Percentiles rank a stretch among this genome's conserved stretches.
phyloP scores from a whole-genome alignment of 2,888 invertebrate species.

The Macrophya alboannulata region DNA sequence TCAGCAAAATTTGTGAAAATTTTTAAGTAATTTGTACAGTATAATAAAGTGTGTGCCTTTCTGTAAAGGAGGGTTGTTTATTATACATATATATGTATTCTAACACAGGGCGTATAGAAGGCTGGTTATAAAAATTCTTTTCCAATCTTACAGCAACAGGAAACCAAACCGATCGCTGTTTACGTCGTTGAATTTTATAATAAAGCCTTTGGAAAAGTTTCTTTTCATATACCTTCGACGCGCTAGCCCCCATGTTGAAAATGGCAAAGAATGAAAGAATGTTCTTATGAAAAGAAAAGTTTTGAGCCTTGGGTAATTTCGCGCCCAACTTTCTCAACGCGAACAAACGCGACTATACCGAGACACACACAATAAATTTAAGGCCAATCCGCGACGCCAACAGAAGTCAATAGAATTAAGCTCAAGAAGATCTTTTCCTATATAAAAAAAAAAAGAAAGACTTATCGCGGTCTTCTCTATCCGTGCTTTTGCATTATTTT shows the following conservation, averaged over 20 bases:
- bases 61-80: conserved; percentile 29
- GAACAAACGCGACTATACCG: background rate
- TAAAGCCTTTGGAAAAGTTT: conserved; percentile 50
- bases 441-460: background rate
- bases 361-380: background rate
- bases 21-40: conserved; percentile 14
- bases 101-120: background rate
- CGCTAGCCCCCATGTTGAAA: background rate
- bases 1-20: background rate
- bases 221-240: conserved; percentile 18
- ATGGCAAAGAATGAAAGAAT: conserved; percentile 26
- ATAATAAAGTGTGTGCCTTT: conserved; percentile 31
- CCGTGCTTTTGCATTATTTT: background rate
- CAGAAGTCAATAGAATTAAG: conserved; percentile 31
- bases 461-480: background rate
- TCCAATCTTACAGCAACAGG: conserved; percentile 47
- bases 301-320: conserved; percentile 21
- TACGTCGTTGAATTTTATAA: conserved; percentile 40
- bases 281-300: conserved; percentile 30
- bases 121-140: conserved; percentile 18
- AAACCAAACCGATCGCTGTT: conserved; percentile 44
- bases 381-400: background rate
- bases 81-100: background rate
- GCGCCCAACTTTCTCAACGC: conserved; percentile 11
- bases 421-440: background rate